Evolutionary conservation across 2,888 invertebrate species (phyloP).

Genomic region (Conistra vaccinii): DNA sequence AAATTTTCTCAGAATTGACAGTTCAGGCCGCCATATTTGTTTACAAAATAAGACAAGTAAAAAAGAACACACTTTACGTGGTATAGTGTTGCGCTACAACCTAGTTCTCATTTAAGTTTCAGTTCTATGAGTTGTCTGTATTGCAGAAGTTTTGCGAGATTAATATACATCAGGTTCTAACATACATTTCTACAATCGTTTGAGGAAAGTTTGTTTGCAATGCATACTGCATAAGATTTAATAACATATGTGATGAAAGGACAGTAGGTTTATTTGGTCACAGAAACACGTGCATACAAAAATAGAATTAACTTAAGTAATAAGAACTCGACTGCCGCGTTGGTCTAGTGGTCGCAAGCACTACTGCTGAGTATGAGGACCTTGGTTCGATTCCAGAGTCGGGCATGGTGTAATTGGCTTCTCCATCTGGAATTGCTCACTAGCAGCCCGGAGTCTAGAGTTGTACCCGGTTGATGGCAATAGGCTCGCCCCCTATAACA

Average conservation of each 20-base stretch:
- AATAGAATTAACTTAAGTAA: too few species aligned
- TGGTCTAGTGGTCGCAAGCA: too few species aligned
- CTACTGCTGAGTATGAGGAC: too few species aligned
- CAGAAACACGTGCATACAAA: too few species aligned
- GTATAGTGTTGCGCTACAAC: constrained; percentile 11
- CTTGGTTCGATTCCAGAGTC: too few species aligned
- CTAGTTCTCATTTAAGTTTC: constrained; percentile 35
- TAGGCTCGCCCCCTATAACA: too few species aligned
- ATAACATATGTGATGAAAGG: not conserved
- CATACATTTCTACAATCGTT: not conserved
- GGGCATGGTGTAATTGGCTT: too few species aligned
- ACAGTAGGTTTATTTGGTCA: too few species aligned
- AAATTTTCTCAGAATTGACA: not conserved
- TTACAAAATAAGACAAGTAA: not conserved
- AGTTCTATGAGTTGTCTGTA: constrained; percentile 13
- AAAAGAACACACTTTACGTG: not conserved
- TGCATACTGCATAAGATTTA: not conserved
- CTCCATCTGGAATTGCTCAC: too few species aligned
- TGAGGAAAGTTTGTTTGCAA: constrained; percentile 19
- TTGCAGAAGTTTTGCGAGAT: constrained; percentile 43
- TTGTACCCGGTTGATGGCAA: too few species aligned
- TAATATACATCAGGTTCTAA: constrained; percentile 26
- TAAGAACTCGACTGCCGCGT: too few species aligned
- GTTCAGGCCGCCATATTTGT: not conserved
- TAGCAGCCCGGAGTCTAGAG: too few species aligned